Conservation (phyloP, 2,888 invertebrate species). For the Mesorhabditis sp. region DNA sequence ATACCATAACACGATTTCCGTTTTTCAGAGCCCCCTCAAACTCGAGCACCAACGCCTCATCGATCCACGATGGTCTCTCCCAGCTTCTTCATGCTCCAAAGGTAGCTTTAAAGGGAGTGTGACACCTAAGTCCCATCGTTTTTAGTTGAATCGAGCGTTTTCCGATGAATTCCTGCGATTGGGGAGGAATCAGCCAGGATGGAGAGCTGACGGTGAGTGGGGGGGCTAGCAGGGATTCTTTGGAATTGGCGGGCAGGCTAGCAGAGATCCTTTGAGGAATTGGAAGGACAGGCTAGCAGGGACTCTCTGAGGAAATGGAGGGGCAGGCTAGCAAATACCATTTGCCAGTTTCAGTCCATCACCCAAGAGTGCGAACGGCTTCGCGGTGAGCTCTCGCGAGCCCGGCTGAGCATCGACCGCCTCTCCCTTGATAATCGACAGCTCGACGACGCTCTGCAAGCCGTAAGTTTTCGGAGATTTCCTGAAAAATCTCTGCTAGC, state of each 20-base stretch:
- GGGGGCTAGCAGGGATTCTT: too few species aligned
- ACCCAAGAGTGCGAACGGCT: not conserved
- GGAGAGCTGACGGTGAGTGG: not conserved
- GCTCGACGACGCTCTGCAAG: not conserved
- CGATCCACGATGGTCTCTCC: not conserved
- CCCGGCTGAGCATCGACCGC: not conserved
- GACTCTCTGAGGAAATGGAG: too few species aligned
- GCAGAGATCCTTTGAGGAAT: too few species aligned
- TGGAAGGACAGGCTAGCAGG: too few species aligned
- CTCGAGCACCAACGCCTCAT: not conserved
- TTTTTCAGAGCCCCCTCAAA: too few species aligned
- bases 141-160: not conserved
- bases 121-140: too few species aligned
- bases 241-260: too few species aligned
- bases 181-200: not conserved
- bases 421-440: not conserved
- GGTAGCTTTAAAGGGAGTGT: too few species aligned
- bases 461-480: not conserved
- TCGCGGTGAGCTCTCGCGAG: not conserved
- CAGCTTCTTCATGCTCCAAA: not conserved
- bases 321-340: not conserved
- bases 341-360: not conserved
- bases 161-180: slow-evolving; percentile 1
- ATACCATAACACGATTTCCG: too few species aligned
- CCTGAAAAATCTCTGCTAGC: too few species aligned